Conservation (phyloP, 2,113 vertebrate genomes). For the Regulus satrapa region DNA sequence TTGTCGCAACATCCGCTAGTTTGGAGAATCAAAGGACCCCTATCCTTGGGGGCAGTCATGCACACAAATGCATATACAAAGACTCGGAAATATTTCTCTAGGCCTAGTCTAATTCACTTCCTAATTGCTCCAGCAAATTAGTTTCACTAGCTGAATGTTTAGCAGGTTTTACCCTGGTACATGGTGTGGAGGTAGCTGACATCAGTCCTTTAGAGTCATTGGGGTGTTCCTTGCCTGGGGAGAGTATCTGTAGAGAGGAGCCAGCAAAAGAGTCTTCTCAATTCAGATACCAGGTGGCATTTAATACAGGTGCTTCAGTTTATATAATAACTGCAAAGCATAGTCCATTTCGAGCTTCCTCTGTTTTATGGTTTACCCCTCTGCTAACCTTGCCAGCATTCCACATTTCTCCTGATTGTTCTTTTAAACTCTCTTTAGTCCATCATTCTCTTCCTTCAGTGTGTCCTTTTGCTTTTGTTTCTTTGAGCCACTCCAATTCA, state of each 20-base stretch:
- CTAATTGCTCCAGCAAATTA: conserved; percentile 42
- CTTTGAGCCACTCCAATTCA: not conserved
- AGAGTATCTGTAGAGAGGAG: not conserved
- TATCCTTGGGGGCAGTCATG: conserved; percentile 17
- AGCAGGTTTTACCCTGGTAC: not conserved
- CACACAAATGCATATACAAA: conserved; percentile 42
- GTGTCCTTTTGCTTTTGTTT: not conserved
- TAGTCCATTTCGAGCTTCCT: not conserved
- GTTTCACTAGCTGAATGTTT: not conserved
- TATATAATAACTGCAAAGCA: not conserved
- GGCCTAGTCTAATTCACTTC: conserved; percentile 27
- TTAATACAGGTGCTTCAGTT: not conserved
- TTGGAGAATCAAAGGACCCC: conserved; percentile 25
- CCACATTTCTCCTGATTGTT: not conserved
- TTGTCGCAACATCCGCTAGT: not conserved
- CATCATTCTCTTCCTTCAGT: not conserved
- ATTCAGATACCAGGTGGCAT: not conserved
- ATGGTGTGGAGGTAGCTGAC: not conserved
- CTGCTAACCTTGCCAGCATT: not conserved
- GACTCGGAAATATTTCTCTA: conserved; percentile 6
- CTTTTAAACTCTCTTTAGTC: not conserved
- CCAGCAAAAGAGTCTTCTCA: not conserved
- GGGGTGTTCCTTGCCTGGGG: not conserved
- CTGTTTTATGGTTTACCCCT: not conserved
- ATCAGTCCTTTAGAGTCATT: not conserved